Evolutionary conservation across 2,113 vertebrate species (phyloP), one percentile per base, ranked within the genome.

Genomic region (Mesitornis unicolor): DNA sequence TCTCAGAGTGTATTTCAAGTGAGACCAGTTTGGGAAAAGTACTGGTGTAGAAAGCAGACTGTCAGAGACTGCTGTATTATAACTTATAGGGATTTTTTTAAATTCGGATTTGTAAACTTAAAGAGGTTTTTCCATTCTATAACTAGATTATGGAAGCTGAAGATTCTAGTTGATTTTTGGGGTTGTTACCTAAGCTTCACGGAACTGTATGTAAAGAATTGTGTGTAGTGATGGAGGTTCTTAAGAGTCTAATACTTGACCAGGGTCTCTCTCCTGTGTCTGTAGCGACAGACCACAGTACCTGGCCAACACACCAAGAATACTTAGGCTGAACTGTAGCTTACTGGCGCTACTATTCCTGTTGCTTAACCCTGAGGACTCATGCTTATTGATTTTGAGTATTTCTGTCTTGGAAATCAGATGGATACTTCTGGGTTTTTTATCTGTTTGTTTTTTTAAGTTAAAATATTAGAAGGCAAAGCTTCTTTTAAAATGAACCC

Each of bases 251-350:
- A 1, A 4, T 16, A 10, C 16, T 73, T 10, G 9, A 7, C 14
- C 48, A 31, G 33, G 11, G 4, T 74, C 3, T 38, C 15, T 73
- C 12, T 69, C 15, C 20, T 43, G 9, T 53, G 50, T 82, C 14
- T 69, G 11, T 3, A n/a, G 24, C 13, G 42, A 9, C 11, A 61
- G 60, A 36, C 12, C 0, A 0, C 8, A 56, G 19, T 28, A 17
- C 24, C 20, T 65, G 26, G 9, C 26, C 13, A 19, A 6, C 9
- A 6, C 10, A 35, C 13, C 20, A 45, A 26, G 31, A 42, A 25
- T 5, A 43, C 9, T 4, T 15, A 26, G 42, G 7, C 16, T 89
- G 11, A 50, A 35, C 11, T 19, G 24, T 22, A n/a, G 1, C 5
- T 90, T 65, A 11, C 6, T 59, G 13, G 18, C 29, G 18, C 29